Evolutionary conservation across 2,888 invertebrate species (phyloP).

Genomic region (Patella depressa): DNA sequence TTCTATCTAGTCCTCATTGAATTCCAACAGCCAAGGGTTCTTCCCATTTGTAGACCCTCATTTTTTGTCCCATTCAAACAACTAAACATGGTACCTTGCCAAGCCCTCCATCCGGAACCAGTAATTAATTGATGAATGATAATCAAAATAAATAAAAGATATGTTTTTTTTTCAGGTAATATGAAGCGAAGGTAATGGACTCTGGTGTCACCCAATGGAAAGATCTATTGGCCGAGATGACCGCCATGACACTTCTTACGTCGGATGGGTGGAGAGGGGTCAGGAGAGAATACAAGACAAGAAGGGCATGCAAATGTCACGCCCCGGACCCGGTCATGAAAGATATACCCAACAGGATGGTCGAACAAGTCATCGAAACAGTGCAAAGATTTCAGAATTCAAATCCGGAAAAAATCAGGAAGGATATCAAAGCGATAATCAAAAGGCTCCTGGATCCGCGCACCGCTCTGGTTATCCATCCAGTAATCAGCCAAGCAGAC

Average conservation of each 20-base stretch:
- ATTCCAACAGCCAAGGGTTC: too few relatives aligned
- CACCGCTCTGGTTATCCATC: not conserved
- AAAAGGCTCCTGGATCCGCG: not conserved
- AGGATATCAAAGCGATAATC: not conserved
- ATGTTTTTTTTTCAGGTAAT: not conserved
- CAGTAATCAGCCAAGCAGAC: not conserved
- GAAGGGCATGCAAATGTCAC: too few relatives aligned
- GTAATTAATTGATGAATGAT: too few relatives aligned
- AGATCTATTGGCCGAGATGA: conserved; percentile 30
- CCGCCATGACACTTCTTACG: conserved; percentile 12
- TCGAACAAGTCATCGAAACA: not conserved
- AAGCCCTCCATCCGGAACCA: too few relatives aligned
- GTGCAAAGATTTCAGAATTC: not conserved
- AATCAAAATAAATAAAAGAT: too few relatives aligned
- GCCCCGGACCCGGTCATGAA: not conserved
- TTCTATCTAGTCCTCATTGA: too few relatives aligned
- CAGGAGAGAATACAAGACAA: not conserved
- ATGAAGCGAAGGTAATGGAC: conserved; percentile 29
- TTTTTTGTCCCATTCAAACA: too few relatives aligned
- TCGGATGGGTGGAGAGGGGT: not conserved
- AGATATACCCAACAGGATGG: not conserved
- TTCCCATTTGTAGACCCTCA: too few relatives aligned
- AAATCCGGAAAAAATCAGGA: not conserved
- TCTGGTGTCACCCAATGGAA: conserved; percentile 30
- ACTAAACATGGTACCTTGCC: too few relatives aligned